phyloP scores from a whole-genome alignment of 2,797 vertebrate species.

The Kryptopterus vitreolus region DNA sequence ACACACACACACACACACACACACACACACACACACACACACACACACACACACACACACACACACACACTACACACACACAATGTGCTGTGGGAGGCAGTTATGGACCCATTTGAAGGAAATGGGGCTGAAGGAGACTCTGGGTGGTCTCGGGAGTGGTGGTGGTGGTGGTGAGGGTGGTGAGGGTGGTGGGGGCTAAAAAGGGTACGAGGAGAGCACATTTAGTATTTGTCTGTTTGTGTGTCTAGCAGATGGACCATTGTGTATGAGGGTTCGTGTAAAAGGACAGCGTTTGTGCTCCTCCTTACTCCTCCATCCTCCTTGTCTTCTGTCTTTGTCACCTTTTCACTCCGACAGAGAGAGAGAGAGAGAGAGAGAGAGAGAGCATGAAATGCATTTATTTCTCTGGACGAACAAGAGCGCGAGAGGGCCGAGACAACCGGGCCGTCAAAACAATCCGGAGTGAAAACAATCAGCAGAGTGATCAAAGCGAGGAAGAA shows the following conservation, averaged over 20 bases:
- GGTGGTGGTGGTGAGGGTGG: slow-evolving; percentile 14
- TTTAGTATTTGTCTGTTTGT: neutral
- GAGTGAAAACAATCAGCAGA: slow-evolving; percentile 59
- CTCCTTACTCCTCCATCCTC: slow-evolving; percentile 68
- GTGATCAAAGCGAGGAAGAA: slow-evolving; percentile 62
- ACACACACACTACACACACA: neutral
- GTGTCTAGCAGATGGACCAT: slow-evolving; percentile 77
- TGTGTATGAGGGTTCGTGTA: slow-evolving; percentile 67
- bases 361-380: slow-evolving; percentile 28
- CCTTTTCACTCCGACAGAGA: slow-evolving; percentile 43
- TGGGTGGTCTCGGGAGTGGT: slow-evolving; percentile 77
- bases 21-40: no score
- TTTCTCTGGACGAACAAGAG: slow-evolving; percentile 24
- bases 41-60: neutral
- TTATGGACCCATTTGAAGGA: slow-evolving; percentile 41
- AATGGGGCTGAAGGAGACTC: slow-evolving; percentile 65
- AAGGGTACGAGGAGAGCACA: slow-evolving; percentile 35
- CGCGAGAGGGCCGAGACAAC: slow-evolving; percentile 35
- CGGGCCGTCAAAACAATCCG: slow-evolving; percentile 54
- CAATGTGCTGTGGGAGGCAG: neutral
- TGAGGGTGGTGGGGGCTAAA: neutral
- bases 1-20: no score
- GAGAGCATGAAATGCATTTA: slow-evolving; percentile 46
- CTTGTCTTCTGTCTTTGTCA: slow-evolving; percentile 65
- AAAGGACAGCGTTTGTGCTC: slow-evolving; percentile 65